Percentiles rank a stretch among this genome's conserved stretches.
Evolutionary conservation across 1,140 invertebrate genomes (phyloP).

Genomic region (Caenorhabditis elegans): DNA sequence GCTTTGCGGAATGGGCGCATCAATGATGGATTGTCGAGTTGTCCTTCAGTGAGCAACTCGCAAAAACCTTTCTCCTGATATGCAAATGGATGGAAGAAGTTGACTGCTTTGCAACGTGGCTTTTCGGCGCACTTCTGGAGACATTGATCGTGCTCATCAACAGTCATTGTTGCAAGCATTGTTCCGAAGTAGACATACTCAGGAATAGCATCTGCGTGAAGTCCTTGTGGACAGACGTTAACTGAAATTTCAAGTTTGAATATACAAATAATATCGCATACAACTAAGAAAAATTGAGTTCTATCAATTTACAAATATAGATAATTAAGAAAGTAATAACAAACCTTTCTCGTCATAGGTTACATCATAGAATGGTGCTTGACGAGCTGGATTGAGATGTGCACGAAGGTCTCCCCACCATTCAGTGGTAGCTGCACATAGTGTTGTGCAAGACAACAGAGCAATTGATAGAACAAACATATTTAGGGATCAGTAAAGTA

Average conservation of each 20-base stretch:
- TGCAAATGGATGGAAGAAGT: slow-evolving; percentile 61
- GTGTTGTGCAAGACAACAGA: background rate
- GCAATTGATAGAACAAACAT: background rate
- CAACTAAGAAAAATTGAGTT: background rate
- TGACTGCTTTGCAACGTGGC: slow-evolving; percentile 60
- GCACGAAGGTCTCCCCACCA: slow-evolving; percentile 65
- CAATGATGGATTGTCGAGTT: slow-evolving; percentile 62
- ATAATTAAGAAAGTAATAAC: background rate
- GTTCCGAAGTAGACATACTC: slow-evolving; percentile 66
- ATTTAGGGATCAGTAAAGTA: background rate
- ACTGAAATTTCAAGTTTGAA: slow-evolving; percentile 9
- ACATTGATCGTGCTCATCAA: slow-evolving; percentile 59
- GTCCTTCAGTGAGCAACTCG: slow-evolving; percentile 59
- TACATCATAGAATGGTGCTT: slow-evolving; percentile 64
- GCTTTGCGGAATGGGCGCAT: slow-evolving; percentile 65
- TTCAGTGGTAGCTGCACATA: slow-evolving; percentile 59
- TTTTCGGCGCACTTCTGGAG: slow-evolving; percentile 57
- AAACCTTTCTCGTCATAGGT: slow-evolving; percentile 62
- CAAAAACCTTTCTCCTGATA: slow-evolving; percentile 62
- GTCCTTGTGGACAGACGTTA: slow-evolving; percentile 58
- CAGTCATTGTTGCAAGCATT: slow-evolving; percentile 61
- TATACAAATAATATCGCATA: no score
- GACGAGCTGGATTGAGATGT: slow-evolving; percentile 60
- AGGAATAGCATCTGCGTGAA: slow-evolving; percentile 62
- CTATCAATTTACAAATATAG: no score